Evolutionary conservation across 2,113 vertebrate species (phyloP).

Genomic region (Haplochromis burtoni): DNA sequence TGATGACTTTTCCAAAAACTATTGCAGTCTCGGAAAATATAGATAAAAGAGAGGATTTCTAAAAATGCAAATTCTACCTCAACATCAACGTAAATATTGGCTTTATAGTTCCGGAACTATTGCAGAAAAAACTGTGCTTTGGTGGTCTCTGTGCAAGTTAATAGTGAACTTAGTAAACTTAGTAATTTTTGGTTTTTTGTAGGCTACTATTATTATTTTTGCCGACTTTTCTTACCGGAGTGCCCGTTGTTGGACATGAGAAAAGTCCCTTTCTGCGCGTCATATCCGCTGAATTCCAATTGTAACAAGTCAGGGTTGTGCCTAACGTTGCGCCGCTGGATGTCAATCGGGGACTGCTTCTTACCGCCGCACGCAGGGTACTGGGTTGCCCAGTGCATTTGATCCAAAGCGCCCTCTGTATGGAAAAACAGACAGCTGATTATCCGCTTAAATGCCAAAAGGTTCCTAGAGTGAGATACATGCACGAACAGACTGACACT

Average conservation of each 20-base stretch:
- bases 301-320: constrained; percentile 65
- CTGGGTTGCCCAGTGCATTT: constrained; percentile 74
- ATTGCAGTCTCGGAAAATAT: neutral
- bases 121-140: neutral
- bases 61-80: neutral
- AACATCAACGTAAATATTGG: neutral
- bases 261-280: constrained; percentile 56
- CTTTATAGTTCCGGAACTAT: neutral
- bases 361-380: constrained; percentile 72
- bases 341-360: constrained; percentile 83
- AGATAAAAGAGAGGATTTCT: neutral
- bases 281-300: constrained; percentile 74
- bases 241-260: constrained; percentile 85
- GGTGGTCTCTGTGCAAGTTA: accelerated
- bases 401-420: constrained; percentile 73
- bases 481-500: neutral
- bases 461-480: neutral
- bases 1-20: neutral
- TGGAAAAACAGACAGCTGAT: neutral
- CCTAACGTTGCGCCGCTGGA: constrained; percentile 70
- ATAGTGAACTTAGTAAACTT: neutral
- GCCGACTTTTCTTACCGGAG: constrained; percentile 68
- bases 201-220: neutral
- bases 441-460: neutral
- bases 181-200: neutral